Conservation (phyloP, 1,140 invertebrate genomes). For the Kradibia gibbosae region DNA sequence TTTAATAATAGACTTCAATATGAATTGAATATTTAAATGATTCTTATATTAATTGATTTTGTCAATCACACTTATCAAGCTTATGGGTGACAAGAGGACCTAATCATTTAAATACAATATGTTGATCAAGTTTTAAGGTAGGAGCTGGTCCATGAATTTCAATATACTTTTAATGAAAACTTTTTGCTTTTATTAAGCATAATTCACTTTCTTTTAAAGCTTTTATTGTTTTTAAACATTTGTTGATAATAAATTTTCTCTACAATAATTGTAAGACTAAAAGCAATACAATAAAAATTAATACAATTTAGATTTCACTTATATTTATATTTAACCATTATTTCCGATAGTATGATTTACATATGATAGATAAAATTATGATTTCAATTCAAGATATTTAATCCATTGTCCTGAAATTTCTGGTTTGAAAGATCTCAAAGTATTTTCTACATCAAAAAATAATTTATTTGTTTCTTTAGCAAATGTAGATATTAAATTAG, state of each 20-base stretch:
- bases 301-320: slow-evolving; percentile 11
- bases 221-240: slow-evolving; percentile 81
- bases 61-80: slow-evolving; percentile 81
- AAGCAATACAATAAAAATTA: slow-evolving; percentile 48
- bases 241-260: slow-evolving; percentile 77
- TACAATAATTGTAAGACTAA: slow-evolving; percentile 80
- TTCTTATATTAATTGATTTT: slow-evolving; percentile 82
- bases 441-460: slow-evolving; percentile 77
- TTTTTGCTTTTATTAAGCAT: slow-evolving; percentile 74
- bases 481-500: slow-evolving; percentile 77
- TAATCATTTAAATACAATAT: slow-evolving; percentile 79
- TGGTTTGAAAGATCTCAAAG: slow-evolving; percentile 74
- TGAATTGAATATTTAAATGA: background rate
- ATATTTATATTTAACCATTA: slow-evolving; percentile 1
- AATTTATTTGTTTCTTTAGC: slow-evolving; percentile 80
- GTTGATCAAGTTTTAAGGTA: slow-evolving; percentile 77
- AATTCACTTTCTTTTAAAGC: slow-evolving; percentile 78
- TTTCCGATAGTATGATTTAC: slow-evolving; percentile 69
- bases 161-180: slow-evolving; percentile 77
- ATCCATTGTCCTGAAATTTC: slow-evolving; percentile 78
- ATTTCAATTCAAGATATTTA: slow-evolving; percentile 80
- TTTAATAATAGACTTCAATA: background rate
- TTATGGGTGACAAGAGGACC: slow-evolving; percentile 77
- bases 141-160: slow-evolving; percentile 76
- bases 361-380: slow-evolving; percentile 78